phyloP scores from a whole-genome alignment of 2,113 vertebrate species.

The Rhipidura dahli region DNA sequence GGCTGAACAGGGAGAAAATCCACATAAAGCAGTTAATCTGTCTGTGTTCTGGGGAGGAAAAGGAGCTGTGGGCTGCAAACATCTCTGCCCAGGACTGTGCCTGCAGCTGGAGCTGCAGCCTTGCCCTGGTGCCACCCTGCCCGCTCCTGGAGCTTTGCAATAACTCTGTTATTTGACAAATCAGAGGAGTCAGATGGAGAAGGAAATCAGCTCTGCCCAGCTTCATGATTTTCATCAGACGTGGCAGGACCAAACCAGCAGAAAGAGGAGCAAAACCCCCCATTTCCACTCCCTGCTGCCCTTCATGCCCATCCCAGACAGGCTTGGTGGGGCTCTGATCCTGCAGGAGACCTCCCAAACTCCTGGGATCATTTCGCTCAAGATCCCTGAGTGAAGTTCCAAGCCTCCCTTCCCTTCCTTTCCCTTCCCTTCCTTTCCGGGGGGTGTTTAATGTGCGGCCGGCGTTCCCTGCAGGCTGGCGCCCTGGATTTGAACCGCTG shows the following conservation, averaged over 20 bases:
- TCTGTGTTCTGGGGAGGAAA: not conserved
- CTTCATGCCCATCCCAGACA: not conserved
- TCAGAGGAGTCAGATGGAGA: not conserved
- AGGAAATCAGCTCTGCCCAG: not conserved
- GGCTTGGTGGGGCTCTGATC: not conserved
- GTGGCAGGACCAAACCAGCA: not conserved
- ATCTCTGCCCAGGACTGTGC: rapidly evolving
- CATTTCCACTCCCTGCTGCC: not conserved
- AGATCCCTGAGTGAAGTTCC: not conserved
- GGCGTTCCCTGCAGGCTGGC: not conserved
- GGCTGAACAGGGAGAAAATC: not conserved
- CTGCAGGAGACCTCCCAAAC: not conserved
- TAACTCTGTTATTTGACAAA: not conserved
- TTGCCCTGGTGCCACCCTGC: not conserved
- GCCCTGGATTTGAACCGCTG: not conserved
- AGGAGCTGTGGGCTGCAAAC: rapidly evolving
- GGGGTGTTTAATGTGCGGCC: not conserved
- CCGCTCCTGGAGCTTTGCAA: not conserved
- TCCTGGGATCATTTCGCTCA: rapidly evolving
- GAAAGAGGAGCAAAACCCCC: not conserved
- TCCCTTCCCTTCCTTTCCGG: no score
- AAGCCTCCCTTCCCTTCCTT: not conserved
- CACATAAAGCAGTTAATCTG: not conserved
- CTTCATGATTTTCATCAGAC: not conserved
- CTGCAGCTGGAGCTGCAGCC: not conserved